A percentile compares a stretch with the other conserved stretches of the same genome.
These are phyloP conservation scores for Paramisgurnus dabryanus DNA, from an alignment of 2,113 vertebrate genomes.

Conservation along the genomic window DNA sequence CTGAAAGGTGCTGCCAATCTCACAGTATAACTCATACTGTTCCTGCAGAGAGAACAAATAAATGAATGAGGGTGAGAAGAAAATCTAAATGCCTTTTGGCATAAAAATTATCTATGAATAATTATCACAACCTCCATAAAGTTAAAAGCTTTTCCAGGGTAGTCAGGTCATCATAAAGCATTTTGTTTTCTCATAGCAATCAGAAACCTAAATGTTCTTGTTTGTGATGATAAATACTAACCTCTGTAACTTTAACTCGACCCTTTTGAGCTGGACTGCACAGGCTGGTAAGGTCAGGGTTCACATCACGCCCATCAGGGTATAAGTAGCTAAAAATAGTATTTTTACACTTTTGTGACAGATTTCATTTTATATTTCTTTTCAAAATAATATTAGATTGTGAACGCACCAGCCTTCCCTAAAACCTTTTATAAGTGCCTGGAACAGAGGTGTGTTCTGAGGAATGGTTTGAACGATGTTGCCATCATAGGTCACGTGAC, in stretches of 20 bases:
- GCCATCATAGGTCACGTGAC: conserved; percentile 76
- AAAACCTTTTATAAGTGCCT: conserved; percentile 79
- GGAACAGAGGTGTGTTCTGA: conserved; percentile 75
- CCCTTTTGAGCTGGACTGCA: conserved; percentile 57
- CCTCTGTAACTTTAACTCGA: conserved; percentile 77
- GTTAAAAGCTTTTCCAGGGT: too few species aligned
- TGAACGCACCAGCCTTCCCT: conserved; percentile 78
- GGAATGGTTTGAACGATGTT: conserved; percentile 83
- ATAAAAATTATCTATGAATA: background rate
- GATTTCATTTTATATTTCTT: background rate
- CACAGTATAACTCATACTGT: conserved; percentile 85
- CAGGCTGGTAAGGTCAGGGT: conserved; percentile 78
- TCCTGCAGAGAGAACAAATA: conserved; percentile 67
- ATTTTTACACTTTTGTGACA: background rate
- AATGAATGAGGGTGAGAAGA: background rate
- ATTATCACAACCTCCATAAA: background rate
- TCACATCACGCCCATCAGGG: conserved; percentile 79
- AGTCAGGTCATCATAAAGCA: too few species aligned
- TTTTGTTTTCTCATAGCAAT: too few species aligned
- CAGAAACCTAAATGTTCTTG: background rate
- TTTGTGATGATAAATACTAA: conserved; percentile 52
- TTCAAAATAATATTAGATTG: background rate
- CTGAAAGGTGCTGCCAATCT: conserved; percentile 85
- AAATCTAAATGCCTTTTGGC: background rate
- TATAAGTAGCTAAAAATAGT: conserved; percentile 75